Base-by-base conservation (phyloP, 2,797 vertebrate species). In the Aulostomus chinensis region DNA sequence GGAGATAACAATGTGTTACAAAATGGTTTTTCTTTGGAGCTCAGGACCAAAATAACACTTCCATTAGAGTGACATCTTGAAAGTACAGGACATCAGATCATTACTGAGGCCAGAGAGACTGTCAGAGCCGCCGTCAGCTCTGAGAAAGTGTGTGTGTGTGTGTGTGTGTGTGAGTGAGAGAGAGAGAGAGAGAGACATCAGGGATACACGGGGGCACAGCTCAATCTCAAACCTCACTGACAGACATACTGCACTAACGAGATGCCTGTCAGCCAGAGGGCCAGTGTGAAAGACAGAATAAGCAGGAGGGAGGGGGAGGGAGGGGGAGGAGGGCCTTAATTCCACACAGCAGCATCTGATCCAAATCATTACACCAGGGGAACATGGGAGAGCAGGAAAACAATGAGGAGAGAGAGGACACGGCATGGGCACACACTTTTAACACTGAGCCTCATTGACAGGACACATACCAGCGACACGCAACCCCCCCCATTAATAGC, bases 251-350 rank as follows among this genome's bases (percentile, higher is more conserved):
- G 81, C 83, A 75, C 84, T 87, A 89, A 89, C 79, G 85, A 89
- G 85, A 88, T 70, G 85, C 78, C 81, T 86, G 88, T 88, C 86
- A 88, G 88, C 86, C 81, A 81, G 80, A 83, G 80, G 85, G 83
- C 57, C 73, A 74, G 84, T 60, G 70, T 68, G 79, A 84, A 75
- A 80, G 63, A 77, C 33, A 30, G 69, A 52, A 58, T 2, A 42
- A 25, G 47, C 12, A 11, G 29, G 40, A 4, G 26, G 4, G 10
- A 4, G 9, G 9, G 28, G 13, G 1, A 24, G 3, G 2, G 12
- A 15, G 7, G 3, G 33, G 2, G 33, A 7, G 10, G n/a, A 39
- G 21, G 56, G 47, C 76, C 75, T 74, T 76, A 76, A 80, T 77
- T 80, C 72, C 73, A 80, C 76, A 80, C 72, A 73, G 76, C 76